phyloP scores from a whole-genome alignment of 2,888 invertebrate species.

The Melanostoma scalare region DNA sequence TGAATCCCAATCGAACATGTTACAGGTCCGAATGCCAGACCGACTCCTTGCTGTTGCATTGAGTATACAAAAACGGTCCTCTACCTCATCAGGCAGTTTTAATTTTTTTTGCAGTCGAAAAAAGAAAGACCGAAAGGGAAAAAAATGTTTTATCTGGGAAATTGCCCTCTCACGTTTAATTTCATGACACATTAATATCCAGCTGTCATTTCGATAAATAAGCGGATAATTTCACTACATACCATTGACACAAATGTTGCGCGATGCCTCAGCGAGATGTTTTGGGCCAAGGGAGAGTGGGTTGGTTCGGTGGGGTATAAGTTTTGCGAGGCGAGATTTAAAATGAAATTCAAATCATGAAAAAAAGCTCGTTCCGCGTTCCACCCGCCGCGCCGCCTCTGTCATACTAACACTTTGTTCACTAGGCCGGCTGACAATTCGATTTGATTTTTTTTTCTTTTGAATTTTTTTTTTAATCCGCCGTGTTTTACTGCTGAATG shows the following conservation, averaged over 20 bases:
- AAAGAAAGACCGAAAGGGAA: slow-evolving; percentile 28
- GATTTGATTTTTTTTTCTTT: slow-evolving; percentile 11
- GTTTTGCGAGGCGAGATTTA: slow-evolving; percentile 48
- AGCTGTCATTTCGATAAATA: slow-evolving; percentile 75
- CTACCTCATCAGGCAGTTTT: slow-evolving; percentile 36
- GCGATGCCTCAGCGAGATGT: slow-evolving; percentile 32
- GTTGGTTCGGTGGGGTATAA: slow-evolving; percentile 5
- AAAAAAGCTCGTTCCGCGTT: slow-evolving; percentile 34
- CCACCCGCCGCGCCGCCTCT: neutral
- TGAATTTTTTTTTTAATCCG: slow-evolving; percentile 13
- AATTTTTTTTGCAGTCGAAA: slow-evolving; percentile 11
- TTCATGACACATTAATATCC: slow-evolving; percentile 75
- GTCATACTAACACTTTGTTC: slow-evolving; percentile 59
- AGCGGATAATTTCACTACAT: slow-evolving; percentile 74
- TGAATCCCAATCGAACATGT: slow-evolving; percentile 65
- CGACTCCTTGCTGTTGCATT: slow-evolving; percentile 32
- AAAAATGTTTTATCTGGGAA: slow-evolving; percentile 72
- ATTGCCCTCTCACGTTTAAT: slow-evolving; percentile 75
- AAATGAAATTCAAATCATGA: slow-evolving; percentile 71
- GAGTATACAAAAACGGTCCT: slow-evolving; percentile 40
- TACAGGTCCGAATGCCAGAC: slow-evolving; percentile 70
- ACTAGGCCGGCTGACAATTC: slow-evolving; percentile 63
- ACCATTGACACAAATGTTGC: slow-evolving; percentile 71
- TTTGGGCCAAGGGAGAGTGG: neutral
- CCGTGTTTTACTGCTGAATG: slow-evolving; percentile 48